phyloP scores from a whole-genome alignment of 64 coral and sea anemone species.

The Anthopleura sola region DNA sequence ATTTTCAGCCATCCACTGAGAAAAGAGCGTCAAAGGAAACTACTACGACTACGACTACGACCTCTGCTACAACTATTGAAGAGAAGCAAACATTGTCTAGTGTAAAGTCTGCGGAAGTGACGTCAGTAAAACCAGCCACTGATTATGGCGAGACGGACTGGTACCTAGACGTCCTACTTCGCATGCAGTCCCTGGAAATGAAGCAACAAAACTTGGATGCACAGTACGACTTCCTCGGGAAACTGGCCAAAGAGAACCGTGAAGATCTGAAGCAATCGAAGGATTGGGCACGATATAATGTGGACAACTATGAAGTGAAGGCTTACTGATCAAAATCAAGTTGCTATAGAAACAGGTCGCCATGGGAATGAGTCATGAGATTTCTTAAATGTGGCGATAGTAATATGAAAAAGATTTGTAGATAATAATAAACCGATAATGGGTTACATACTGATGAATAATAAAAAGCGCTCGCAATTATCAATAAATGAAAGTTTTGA shows the following conservation, averaged over 20 bases:
- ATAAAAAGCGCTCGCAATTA: no score
- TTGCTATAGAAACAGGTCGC: background rate
- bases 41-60: background rate
- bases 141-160: slow-evolving; percentile 15
- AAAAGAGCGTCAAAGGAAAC: no score
- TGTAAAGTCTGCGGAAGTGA: background rate
- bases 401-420: no score
- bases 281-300: slow-evolving; percentile 7
- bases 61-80: background rate
- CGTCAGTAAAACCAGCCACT: background rate
- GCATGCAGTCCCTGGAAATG: slow-evolving; percentile 10
- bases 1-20: background rate
- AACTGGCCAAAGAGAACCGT: background rate
- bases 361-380: background rate
- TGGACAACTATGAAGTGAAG: background rate
- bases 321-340: background rate
- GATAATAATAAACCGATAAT: no score
- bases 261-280: background rate
- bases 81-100: background rate
- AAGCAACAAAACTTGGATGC: background rate
- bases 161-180: background rate
- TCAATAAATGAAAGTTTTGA: no score
- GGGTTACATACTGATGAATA: no score
- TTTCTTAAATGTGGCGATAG: background rate
- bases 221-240: background rate